These are phyloP conservation scores for Malurus leucopterus DNA, from an alignment of 2,797 vertebrate genomes.

Conservation along the genomic window DNA sequence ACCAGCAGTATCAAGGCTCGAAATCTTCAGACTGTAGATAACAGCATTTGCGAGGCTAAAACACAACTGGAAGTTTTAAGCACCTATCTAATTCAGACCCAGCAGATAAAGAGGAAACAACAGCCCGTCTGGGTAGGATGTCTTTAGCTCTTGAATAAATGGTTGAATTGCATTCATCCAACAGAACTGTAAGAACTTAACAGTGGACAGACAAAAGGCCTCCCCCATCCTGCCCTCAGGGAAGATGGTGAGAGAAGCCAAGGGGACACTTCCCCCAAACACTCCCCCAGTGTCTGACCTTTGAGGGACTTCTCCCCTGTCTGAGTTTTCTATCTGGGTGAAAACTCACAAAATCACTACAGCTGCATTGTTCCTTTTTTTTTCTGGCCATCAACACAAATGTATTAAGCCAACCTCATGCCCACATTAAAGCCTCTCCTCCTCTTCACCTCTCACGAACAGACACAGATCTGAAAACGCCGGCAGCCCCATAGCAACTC, in stretches of 20 bases:
- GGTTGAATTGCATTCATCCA: neutral
- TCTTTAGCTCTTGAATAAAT: neutral
- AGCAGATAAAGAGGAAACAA: neutral
- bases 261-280: neutral
- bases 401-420: accelerated
- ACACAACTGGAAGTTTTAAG: neutral
- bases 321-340: neutral
- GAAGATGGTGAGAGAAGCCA: neutral
- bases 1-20: neutral
- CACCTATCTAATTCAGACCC: neutral
- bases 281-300: too few species aligned
- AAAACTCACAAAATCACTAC: neutral
- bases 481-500: neutral
- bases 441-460: neutral
- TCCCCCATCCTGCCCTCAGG: neutral
- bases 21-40: neutral
- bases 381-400: neutral
- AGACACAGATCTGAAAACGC: neutral
- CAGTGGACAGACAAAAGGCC: neutral
- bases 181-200: neutral
- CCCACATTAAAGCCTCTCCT: neutral
- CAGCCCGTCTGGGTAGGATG: neutral
- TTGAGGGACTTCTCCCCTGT: neutral
- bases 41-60: neutral
- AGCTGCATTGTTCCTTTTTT: neutral